Conservation (phyloP, 2,113 vertebrate genomes). For the Uria aalge region DNA sequence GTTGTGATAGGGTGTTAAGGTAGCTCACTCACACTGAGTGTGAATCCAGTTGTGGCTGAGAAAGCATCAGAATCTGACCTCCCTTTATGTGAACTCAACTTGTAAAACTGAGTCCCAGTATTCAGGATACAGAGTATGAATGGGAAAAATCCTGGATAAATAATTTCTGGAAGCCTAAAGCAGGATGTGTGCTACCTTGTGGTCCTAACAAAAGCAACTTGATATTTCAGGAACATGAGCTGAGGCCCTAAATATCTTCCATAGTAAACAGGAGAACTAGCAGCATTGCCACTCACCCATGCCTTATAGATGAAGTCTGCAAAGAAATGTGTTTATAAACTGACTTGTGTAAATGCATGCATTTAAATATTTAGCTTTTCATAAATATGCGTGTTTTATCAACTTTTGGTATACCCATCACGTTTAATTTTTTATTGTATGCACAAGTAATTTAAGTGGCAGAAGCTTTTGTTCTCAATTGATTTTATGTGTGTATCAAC, state of each 20-base stretch:
- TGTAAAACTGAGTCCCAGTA: neutral
- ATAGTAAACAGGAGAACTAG: neutral
- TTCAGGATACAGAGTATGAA: neutral
- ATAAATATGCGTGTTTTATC: conserved; percentile 1
- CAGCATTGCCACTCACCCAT: neutral
- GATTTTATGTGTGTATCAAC: neutral
- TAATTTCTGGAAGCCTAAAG: neutral
- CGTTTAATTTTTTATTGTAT: neutral
- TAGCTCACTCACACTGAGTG: neutral
- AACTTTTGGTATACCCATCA: neutral
- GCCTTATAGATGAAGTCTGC: neutral
- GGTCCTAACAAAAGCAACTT: neutral
- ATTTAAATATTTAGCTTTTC: conserved; percentile 37
- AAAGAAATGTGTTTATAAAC: neutral
- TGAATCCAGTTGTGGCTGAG: neutral
- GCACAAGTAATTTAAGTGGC: neutral
- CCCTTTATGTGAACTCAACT: neutral
- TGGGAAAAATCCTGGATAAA: neutral
- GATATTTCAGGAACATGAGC: neutral
- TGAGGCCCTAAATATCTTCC: neutral
- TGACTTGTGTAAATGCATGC: neutral
- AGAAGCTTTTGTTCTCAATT: neutral
- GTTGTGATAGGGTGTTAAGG: neutral
- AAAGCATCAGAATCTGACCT: neutral
- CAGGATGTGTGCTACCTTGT: neutral